These are phyloP conservation scores for Acrocyrtus sp. DNA, from an alignment of 2,888 invertebrate genomes.

Conservation along the genomic window DNA sequence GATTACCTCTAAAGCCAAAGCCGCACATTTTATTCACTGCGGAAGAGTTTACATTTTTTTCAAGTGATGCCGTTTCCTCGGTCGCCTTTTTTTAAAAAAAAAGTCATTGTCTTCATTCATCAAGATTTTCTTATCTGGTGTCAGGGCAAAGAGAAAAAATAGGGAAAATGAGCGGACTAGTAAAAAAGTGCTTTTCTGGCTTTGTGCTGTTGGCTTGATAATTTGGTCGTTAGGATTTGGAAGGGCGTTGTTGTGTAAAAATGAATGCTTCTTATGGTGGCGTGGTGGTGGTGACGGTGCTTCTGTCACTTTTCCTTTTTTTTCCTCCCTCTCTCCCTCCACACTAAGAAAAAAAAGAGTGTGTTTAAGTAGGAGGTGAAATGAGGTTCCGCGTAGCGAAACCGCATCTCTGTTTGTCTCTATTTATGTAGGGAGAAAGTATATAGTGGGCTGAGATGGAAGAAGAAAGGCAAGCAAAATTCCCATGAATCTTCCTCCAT, in stretches of 20 bases:
- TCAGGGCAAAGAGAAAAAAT: slow-evolving; percentile 45
- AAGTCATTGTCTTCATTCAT: slow-evolving; percentile 65
- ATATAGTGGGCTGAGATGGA: too few relatives aligned
- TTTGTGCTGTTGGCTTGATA: slow-evolving; percentile 64
- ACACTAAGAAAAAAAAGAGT: too few relatives aligned
- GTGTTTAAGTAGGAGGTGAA: too few relatives aligned
- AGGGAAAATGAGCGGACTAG: slow-evolving; percentile 40
- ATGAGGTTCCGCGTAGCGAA: too few relatives aligned
- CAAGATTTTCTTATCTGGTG: slow-evolving; percentile 65
- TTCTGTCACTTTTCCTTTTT: slow-evolving; percentile 18
- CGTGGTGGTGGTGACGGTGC: too few relatives aligned
- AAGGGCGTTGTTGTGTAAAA: slow-evolving; percentile 63
- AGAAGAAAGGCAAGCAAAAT: too few relatives aligned
- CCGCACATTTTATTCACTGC: too few relatives aligned
- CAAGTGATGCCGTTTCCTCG: not conserved
- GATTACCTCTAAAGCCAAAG: too few relatives aligned
- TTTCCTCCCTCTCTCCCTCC: slow-evolving; percentile 8
- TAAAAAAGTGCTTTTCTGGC: slow-evolving; percentile 63
- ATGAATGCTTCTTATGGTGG: slow-evolving; percentile 62
- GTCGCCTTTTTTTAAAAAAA: slow-evolving; percentile 62
- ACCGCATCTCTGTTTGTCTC: too few relatives aligned
- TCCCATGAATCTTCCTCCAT: too few relatives aligned
- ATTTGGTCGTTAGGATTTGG: slow-evolving; percentile 65
- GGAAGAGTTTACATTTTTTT: too few relatives aligned
- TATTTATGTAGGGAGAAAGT: too few relatives aligned